Percentiles rank a stretch among this genome's conserved stretches.
phyloP scores from a whole-genome alignment of 2,888 invertebrate genomes.

The Zaprionus bogoriensis region DNA sequence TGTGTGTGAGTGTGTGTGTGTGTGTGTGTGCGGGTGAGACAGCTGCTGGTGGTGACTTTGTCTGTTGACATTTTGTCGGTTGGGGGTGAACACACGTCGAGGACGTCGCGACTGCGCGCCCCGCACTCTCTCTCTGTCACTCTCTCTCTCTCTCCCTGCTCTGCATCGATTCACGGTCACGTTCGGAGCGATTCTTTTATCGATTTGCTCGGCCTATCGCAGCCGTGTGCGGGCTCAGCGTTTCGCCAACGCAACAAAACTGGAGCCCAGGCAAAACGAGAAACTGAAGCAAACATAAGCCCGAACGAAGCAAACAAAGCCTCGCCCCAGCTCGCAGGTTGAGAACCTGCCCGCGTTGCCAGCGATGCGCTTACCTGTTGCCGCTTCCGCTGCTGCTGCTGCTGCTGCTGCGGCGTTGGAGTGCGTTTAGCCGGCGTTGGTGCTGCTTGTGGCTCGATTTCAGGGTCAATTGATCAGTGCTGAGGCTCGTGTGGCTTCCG shows the following conservation, averaged over 20 bases:
- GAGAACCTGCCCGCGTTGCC: constrained; percentile 16
- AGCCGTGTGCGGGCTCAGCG: background rate
- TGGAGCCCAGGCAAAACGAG: background rate
- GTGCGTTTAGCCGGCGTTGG: constrained; percentile 28
- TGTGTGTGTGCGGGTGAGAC: constrained; percentile 53
- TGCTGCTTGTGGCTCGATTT: constrained; percentile 11
- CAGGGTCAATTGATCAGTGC: constrained; percentile 23
- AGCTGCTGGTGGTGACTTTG: constrained; percentile 68
- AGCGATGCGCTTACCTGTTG: constrained; percentile 52
- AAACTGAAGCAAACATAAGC: constrained; percentile 3
- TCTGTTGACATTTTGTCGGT: constrained; percentile 27
- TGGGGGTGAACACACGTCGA: constrained; percentile 37
- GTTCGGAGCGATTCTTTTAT: constrained; percentile 26
- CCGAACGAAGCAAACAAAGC: constrained; percentile 23
- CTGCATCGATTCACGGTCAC: constrained; percentile 41
- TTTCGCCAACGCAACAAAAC: constrained; percentile 27
- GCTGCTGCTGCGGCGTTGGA: constrained; percentile 27
- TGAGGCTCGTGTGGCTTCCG: constrained; percentile 9
- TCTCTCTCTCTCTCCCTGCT: constrained; percentile 10
- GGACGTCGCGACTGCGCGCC: constrained; percentile 54
- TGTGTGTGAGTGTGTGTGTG: constrained; percentile 9
- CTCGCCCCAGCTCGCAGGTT: constrained; percentile 16
- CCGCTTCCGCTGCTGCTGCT: constrained; percentile 18
- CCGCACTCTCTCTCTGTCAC: no score
- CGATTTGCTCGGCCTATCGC: constrained; percentile 26